Conservation (phyloP, 2,888 invertebrate genomes). For the Leptinotarsa haldemani region DNA sequence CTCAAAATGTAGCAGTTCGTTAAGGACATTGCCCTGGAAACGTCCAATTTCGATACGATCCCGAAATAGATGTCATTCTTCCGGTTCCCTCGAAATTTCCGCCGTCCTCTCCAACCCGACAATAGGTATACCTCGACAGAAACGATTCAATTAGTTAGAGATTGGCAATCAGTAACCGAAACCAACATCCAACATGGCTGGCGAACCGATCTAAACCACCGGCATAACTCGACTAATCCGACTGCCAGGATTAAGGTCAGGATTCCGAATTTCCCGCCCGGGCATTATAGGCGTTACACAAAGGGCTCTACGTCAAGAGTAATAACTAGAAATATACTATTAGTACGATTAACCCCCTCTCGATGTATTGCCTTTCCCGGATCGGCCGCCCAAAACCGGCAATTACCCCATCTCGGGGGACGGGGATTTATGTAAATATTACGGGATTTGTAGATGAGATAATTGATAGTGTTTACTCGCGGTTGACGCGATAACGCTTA, state of each 20-base stretch:
- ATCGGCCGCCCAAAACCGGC: constrained; percentile 36
- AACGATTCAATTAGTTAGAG: constrained; percentile 14
- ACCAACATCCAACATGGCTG: constrained; percentile 19
- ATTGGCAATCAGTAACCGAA: constrained; percentile 16
- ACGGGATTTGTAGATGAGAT: constrained; percentile 57
- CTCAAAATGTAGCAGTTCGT: not conserved
- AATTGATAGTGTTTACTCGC: constrained; percentile 58
- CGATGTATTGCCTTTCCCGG: constrained; percentile 15
- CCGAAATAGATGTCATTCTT: not conserved
- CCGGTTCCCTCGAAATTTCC: not conserved
- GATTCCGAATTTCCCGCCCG: constrained; percentile 28
- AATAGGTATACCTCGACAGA: not conserved
- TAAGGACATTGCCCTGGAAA: no score
- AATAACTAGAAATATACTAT: constrained; percentile 39
- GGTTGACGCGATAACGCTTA: not conserved
- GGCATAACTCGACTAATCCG: constrained; percentile 16
- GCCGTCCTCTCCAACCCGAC: not conserved
- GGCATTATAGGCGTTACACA: constrained; percentile 34
- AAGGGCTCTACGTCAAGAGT: constrained; percentile 31
- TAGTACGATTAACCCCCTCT: constrained; percentile 12
- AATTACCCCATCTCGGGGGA: constrained; percentile 49
- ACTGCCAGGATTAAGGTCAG: constrained; percentile 22
- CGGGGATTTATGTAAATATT: constrained; percentile 57
- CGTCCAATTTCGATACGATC: not conserved
- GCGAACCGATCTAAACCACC: constrained; percentile 11